These are phyloP conservation scores for Paradisaea rubra DNA, from an alignment of 2,113 vertebrate species.

Conservation along the genomic window DNA sequence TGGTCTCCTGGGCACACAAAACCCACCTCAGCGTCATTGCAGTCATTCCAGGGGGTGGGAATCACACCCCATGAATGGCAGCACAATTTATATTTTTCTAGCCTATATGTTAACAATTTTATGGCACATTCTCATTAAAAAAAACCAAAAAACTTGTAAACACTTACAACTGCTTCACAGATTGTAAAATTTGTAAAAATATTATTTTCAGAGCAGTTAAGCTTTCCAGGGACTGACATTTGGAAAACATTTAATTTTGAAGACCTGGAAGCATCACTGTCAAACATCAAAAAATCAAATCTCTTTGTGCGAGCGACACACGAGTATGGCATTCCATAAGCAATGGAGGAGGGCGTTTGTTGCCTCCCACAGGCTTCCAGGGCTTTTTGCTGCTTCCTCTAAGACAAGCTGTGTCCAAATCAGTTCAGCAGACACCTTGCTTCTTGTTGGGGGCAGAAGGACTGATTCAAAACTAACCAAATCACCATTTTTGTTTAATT, in stretches of 20 bases:
- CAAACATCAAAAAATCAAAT: neutral
- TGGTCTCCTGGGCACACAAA: neutral
- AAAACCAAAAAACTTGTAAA: neutral
- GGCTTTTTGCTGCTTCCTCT: neutral
- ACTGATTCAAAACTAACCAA: neutral
- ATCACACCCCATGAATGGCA: neutral
- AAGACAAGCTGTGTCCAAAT: neutral
- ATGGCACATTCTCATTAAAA: neutral
- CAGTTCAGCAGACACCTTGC: neutral
- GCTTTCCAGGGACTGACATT: neutral
- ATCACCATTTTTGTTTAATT: neutral
- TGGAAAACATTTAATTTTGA: neutral
- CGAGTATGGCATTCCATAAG: neutral
- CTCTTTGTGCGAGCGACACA: accelerated
- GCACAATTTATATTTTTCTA: neutral
- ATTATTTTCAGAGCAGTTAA: neutral
- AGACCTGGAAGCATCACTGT: neutral
- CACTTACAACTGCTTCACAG: neutral
- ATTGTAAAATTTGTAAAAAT: neutral
- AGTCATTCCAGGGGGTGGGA: neutral
- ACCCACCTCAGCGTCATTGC: neutral
- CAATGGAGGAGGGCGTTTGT: neutral
- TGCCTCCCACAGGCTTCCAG: neutral
- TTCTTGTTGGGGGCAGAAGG: neutral
- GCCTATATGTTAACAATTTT: neutral